Base-by-base conservation (phyloP, 2,113 vertebrate genomes). In the Cochlearius cochlearius region DNA sequence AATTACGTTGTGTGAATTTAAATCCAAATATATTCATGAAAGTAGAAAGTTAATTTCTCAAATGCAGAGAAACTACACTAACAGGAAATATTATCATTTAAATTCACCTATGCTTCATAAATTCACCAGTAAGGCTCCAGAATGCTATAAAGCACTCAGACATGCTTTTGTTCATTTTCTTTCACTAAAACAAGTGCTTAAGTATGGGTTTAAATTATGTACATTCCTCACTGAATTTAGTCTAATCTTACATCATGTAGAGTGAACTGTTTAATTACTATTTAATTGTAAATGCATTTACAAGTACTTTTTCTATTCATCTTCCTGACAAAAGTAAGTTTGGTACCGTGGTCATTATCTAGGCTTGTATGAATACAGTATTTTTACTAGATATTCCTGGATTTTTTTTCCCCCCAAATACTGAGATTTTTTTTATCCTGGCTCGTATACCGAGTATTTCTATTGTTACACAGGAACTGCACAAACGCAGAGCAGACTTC, bases 401-500 rank as follows among this genome's bases (percentile, higher is more conserved):
- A 74, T 39, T 49, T 53, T 43, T n/a, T 15, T 5, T 4, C 3
- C 3, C 18, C 32, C 16, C 3, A 50, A 66, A 83, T 62, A 87
- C 2, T 92, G 49, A 5, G 7, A 2, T 25, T 83, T 75, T 94
- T 93, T 93, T 91, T 49, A 95, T 63, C 73, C 32, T 55, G 43
- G 45, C 90, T 96, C 32, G 1, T 87, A 83, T 52, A 53, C 34
- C 0, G 5, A 81, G 29, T 62, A 90, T 95, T 95, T 96, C 95
- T 93, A 75, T 92, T 90, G 86, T 89, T 96, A 92, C 71, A 92
- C 66, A 94, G 95, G 87, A 97, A 94, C 94, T 96, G 74, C 95
- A 92, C 66, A 96, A 97, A 96, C 89, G 92, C 80, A 91, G 41
- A 96, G 97, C 97, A 96, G 95, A 97, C 87, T 88, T 82, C 82